phyloP scores from a whole-genome alignment of 2,797 vertebrate species.

The Rachycentron canadum region DNA sequence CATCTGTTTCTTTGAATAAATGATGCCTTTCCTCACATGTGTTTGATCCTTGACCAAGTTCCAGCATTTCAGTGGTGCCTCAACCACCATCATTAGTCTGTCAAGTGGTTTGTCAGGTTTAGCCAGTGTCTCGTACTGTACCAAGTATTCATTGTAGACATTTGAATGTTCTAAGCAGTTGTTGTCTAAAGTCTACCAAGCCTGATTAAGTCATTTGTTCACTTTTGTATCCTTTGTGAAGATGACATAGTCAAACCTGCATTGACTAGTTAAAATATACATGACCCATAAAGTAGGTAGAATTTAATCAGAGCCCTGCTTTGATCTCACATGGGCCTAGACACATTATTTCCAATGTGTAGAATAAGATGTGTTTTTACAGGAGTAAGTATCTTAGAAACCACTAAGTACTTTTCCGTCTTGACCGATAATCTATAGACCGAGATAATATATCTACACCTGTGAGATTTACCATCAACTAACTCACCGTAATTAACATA shows the following conservation, averaged over 20 bases:
- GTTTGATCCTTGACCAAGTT: neutral
- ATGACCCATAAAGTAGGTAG: neutral
- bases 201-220: neutral
- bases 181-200: neutral
- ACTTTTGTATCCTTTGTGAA: neutral
- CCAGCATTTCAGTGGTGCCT: neutral
- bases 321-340: neutral
- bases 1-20: neutral
- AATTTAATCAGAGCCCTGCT: neutral
- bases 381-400: neutral
- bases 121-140: slow-evolving; percentile 17
- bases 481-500: neutral
- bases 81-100: neutral
- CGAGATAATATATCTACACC: neutral
- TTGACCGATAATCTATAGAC: neutral
- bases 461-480: neutral
- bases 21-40: neutral
- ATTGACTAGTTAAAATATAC: neutral
- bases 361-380: neutral
- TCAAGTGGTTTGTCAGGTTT: slow-evolving; percentile 44
- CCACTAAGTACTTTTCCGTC: neutral
- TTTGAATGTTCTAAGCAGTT: neutral
- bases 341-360: neutral
- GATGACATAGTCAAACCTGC: neutral
- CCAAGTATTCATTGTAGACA: neutral